Evolutionary conservation across 2,888 invertebrate genomes (phyloP), one percentile per base, ranked within the genome.

Genomic region (Octonoba sinensis): DNA sequence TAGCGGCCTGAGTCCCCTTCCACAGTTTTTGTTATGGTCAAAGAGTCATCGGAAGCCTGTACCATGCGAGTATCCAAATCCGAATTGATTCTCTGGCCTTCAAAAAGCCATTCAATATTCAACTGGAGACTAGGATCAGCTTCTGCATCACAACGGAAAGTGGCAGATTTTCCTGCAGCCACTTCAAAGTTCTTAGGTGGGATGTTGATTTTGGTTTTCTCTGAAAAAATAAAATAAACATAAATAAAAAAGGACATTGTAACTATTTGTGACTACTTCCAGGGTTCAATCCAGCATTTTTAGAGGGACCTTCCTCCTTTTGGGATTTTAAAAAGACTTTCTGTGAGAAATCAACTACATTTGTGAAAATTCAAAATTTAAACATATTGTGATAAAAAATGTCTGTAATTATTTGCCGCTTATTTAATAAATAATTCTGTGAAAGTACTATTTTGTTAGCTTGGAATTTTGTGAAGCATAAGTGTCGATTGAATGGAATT

Each of bases 1-100:
- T 99, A 99, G 84, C 92, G 92, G 4, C 97, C 99, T 0, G 97
- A 96, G 89, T 99, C 99, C 84, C 96, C 89, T 89, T 96, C 96
- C 69, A 94, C 94, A 0, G 98, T 97, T 88, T 97, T 96, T 13
- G 95, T 94, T 84, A 99, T 97, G 20, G 96, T 95, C 85, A 99
- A 90, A 0, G 98, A 97, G 89, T 95, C 94, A 90, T 99, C 98
- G 83, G 94, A 93, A 84, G 87, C 85, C 62, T 88, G 92, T 0
- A 95, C 92, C 89, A 96, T 96, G 74, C 95, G 90, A 18, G 94
- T 93, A 88, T 96, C 96, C 76, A 91, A 91, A 82, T 95, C 95
- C 86, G 96, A 94, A 88, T 97, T 96, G 76, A 99, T 95, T 4
- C 92, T 91, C 87, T 95, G 92, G 0, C 94, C 95, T 88, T 96